Base-by-base conservation (phyloP, 2,888 invertebrate species). In the Pristionchus maxplancki region DNA sequence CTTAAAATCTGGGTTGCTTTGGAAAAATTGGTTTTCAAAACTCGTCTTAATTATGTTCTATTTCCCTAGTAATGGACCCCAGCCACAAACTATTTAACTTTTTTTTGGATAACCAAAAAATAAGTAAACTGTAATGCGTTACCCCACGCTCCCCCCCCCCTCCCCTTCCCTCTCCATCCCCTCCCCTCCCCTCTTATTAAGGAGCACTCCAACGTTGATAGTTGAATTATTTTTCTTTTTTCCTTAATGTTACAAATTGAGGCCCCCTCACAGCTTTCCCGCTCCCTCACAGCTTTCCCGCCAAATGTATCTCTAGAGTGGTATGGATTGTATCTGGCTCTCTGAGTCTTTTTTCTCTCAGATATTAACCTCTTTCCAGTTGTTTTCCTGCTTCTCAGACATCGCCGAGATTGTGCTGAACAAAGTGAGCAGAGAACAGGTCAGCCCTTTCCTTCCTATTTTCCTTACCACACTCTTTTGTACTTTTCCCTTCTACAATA, bases 361-460 rank as follows among this genome's bases (percentile, higher is more conserved):
- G 37, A 11, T 37, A 34, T 34, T 24, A 2, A 37, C 20, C 31
- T 17, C 20, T 71, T 17, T 71, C 15, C 71, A 71, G 71, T 20
- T 71, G 20, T 71, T 71, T 1, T 71, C 71, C 17, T 34, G 17
- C 67, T 71, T 71, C 71, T 71, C 37, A 0, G 71, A 71, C 24
- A 71, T 71, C 71, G 71, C 71, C 20, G 71, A 71, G 15, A 37
- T 71, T 20, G 37, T 71, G 37, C 37, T 71, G 37, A 71, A 71
- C 20, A 71, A 71, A 37, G 71, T 71, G 37, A 71, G 24, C 71
- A 37, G 71, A 64, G 31, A 64, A 13, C 64, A 64, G 64, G 64
- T 58, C 17, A 58, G 24, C 1, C 20, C 31, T 67, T 67, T 67
- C n/a, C 28, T 62, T 67, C 13, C 9, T 31, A 48, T 11, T 48